These are phyloP conservation scores for Illadopsis cleaveri DNA, from an alignment of 2,113 vertebrate genomes.

Conservation along the genomic window DNA sequence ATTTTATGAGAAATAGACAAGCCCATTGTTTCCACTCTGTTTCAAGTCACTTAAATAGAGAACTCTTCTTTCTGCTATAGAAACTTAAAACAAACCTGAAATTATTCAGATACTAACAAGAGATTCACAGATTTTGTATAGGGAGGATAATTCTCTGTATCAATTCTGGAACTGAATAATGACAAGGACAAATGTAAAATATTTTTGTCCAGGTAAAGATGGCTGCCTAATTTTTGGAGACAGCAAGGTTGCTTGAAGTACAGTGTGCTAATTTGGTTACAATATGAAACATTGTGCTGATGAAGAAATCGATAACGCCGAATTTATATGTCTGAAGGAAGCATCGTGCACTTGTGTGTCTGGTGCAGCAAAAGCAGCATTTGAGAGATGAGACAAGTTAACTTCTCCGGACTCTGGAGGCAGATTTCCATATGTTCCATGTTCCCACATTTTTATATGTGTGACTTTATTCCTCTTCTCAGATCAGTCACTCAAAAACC, in stretches of 20 bases:
- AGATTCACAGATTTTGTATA: background rate
- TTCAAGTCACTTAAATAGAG: constrained; percentile 4
- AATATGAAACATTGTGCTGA: background rate
- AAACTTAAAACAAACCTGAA: background rate
- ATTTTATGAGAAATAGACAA: background rate
- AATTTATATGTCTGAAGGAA: constrained; percentile 33
- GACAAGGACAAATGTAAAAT: background rate
- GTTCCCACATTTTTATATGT: background rate
- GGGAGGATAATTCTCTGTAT: background rate
- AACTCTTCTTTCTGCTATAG: background rate
- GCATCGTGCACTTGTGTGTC: background rate
- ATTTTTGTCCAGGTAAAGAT: background rate
- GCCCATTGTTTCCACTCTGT: background rate
- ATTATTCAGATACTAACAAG: background rate
- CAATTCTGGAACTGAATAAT: background rate
- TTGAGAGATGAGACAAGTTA: background rate
- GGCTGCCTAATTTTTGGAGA: background rate
- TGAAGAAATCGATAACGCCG: constrained; percentile 9
- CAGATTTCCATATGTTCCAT: background rate
- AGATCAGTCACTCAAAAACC: background rate
- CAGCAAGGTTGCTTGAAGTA: constrained; percentile 13
- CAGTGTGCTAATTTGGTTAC: constrained; percentile 28
- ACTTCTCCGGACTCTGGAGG: background rate
- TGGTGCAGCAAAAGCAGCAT: background rate
- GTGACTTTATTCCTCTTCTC: background rate